Conservation (phyloP, 2,888 invertebrate genomes). For the Cephonodes hylas region DNA sequence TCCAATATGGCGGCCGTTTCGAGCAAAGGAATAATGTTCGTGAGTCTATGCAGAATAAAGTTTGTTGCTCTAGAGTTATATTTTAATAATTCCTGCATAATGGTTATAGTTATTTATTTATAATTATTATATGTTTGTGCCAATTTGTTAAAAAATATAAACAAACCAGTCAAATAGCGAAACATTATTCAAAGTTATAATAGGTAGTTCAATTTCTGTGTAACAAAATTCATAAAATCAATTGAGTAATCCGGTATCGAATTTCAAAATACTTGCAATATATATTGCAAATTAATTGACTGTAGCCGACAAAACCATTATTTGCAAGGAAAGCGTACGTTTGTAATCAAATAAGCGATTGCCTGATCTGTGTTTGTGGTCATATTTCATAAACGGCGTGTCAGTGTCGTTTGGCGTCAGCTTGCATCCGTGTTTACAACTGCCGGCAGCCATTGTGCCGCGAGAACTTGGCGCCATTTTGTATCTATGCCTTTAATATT, state of each 20-base stretch:
- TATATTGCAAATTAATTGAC: not conserved
- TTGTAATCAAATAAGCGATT: conserved; percentile 1
- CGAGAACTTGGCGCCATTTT: not conserved
- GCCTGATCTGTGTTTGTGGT: conserved; percentile 6
- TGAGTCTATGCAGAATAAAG: not conserved
- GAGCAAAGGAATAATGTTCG: not conserved
- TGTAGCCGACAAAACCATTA: not conserved
- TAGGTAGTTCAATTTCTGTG: not conserved
- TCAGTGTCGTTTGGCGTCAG: conserved; percentile 5
- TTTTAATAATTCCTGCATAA: not conserved
- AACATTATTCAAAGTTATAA: not conserved
- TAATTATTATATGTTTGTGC: too few relatives aligned
- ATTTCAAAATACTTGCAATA: not conserved
- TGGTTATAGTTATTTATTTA: not conserved
- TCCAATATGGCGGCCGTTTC: not conserved
- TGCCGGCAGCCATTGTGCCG: not conserved
- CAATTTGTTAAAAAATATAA: too few relatives aligned
- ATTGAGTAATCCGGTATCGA: not conserved
- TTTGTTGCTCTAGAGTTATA: not conserved
- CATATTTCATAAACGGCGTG: conserved; percentile 14
- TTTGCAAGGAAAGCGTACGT: conserved; percentile 1
- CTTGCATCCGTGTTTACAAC: conserved; percentile 14
- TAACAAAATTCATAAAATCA: not conserved
- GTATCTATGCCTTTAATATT: not conserved
- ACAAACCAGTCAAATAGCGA: not conserved